Percentiles rank a stretch among this genome's conserved stretches.
These are phyloP conservation scores for Dryoscopus gambensis DNA, from an alignment of 2,113 vertebrate species.

Conservation along the genomic window DNA sequence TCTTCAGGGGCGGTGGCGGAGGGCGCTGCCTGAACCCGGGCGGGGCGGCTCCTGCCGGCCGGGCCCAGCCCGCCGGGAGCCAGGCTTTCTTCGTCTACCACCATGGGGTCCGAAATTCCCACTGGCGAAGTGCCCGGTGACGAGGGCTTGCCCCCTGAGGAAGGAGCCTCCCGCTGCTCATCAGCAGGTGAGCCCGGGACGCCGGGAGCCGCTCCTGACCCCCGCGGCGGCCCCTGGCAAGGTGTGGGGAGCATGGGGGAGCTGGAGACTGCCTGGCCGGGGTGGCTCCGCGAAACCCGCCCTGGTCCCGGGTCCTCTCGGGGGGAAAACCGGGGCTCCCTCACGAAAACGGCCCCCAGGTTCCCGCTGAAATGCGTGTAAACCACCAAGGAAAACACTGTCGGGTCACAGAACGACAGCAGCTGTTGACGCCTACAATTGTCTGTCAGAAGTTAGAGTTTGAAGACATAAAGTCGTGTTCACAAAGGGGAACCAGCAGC, in stretches of 20 bases:
- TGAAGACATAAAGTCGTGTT: background rate
- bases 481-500: background rate
- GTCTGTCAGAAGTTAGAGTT: background rate
- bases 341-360: too few relatives aligned
- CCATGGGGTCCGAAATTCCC: background rate
- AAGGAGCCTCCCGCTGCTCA: background rate
- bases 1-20: background rate
- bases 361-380: background rate
- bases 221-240: background rate
- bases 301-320: too few relatives aligned
- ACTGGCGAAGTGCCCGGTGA: fast-evolving
- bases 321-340: background rate
- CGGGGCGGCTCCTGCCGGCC: background rate
- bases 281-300: background rate
- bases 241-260: background rate
- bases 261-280: background rate
- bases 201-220: background rate
- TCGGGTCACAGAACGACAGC: fast-evolving
- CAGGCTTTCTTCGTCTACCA: fast-evolving
- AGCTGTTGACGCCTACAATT: fast-evolving
- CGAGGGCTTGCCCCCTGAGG: background rate
- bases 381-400: background rate
- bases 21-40: background rate
- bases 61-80: fast-evolving
- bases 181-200: background rate